Percentiles rank a stretch among this genome's conserved stretches.
These are phyloP conservation scores for Conus betulinus DNA, from an alignment of 1,140 invertebrate genomes.

Conservation along the genomic window DNA sequence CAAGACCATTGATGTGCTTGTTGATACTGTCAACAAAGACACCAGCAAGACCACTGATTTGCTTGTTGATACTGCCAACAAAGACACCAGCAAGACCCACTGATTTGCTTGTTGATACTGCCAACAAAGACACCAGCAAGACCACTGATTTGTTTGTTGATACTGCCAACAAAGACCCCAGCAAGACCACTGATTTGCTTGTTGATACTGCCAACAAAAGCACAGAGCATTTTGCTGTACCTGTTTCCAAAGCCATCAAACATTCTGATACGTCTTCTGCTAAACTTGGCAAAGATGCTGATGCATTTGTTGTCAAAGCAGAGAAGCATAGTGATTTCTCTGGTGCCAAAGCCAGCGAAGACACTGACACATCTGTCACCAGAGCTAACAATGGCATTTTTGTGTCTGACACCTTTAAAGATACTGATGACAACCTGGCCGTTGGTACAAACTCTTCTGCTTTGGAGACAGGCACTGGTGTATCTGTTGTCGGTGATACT, in stretches of 20 bases:
- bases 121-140: no score
- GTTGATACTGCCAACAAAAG: neutral
- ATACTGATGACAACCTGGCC: neutral
- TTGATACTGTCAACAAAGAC: no score
- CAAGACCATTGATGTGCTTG: no score
- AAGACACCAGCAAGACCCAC: no score
- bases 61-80: no score
- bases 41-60: no score
- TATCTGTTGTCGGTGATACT: neutral
- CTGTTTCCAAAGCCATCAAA: neutral
- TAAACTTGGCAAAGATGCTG: neutral
- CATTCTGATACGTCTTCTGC: neutral
- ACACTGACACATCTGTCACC: neutral
- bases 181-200: neutral
- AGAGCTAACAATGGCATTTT: neutral
- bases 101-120: no score
- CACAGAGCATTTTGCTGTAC: neutral
- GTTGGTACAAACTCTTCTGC: neutral
- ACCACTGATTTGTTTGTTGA: no score
- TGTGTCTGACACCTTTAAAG: neutral
- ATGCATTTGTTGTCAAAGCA: neutral
- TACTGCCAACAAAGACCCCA: no score
- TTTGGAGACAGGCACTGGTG: neutral
- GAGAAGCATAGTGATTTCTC: neutral
- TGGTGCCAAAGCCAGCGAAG: neutral